Base-by-base conservation (phyloP, 2,797 vertebrate genomes). In the Champsocephalus gunnari region DNA sequence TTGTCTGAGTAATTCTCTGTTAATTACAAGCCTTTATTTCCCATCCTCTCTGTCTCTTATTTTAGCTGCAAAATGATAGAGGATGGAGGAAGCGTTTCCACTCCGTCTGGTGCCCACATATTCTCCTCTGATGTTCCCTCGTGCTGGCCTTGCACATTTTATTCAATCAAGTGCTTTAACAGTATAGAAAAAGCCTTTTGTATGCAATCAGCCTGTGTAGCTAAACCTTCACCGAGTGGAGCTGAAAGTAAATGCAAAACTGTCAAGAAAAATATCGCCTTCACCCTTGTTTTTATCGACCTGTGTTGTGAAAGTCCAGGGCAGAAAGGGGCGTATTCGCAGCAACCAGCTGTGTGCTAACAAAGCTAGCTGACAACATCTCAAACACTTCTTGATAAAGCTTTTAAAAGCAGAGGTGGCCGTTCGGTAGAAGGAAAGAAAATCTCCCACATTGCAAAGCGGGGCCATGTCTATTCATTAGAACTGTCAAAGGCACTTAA, bases 381-480 rank as follows among this genome's bases (percentile, higher is more conserved):
- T 72, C 68, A 32, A 72, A 76, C 72, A 75, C 58, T 72, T 80
- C 68, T 88, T 93, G 93, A 96, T 94, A 93, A 93, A 94, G 94
- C 94, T 95, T 96, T 96, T 96, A 96, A 89, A 95, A 94, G 93
- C 94, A 92, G 94, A 95, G 94, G 95, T 93, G 62, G 81, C 79
- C 65, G 90, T 95, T 93, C 93, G 92, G 90, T 84, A 88, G 93
- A 63, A 64, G 50, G 24, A 60, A 83, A 48, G 68, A 73, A 75
- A 64, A 50, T 90, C 88, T 88, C 38, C 59, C 60, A 61, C 64
- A 64, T 56, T 51, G 80, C 83, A 81, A 66, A 81, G 86, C 88
- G 81, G 94, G 94, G 94, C 93, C 94, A 94, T 95, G 95, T 95
- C 95, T 96, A 96, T 97, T 97, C 96, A 97, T 96, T 96, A 96